These are phyloP conservation scores for Esox niger DNA, from an alignment of 2,113 vertebrate species.

Conservation along the genomic window DNA sequence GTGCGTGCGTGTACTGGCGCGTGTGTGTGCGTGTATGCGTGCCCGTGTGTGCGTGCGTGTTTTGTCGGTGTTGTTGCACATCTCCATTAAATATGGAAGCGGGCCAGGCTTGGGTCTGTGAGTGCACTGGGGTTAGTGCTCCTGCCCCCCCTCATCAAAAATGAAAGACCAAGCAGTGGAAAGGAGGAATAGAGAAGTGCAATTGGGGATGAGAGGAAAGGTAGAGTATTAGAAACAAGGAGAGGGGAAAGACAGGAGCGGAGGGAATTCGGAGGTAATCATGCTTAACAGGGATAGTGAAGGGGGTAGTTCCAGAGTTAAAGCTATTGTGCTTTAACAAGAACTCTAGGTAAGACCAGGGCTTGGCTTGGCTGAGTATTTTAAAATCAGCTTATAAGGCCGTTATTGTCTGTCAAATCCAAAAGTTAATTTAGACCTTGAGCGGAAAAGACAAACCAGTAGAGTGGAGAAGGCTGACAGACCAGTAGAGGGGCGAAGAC, in stretches of 20 bases:
- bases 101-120: slow-evolving; percentile 55
- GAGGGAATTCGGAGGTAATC: background rate
- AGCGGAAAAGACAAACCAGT: background rate
- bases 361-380: background rate
- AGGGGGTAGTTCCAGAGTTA: background rate
- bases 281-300: background rate
- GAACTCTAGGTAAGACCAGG: background rate
- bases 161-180: slow-evolving; percentile 59
- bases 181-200: slow-evolving; percentile 19
- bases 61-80: slow-evolving; percentile 72
- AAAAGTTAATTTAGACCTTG: background rate
- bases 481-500: too few species aligned
- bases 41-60: slow-evolving; percentile 31
- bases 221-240: slow-evolving; percentile 29
- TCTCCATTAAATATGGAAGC: slow-evolving; percentile 78
- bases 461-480: slow-evolving; percentile 47
- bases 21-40: slow-evolving; percentile 23
- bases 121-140: slow-evolving; percentile 65
- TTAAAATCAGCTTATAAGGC: background rate
- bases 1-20: slow-evolving; percentile 16
- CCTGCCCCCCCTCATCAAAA: slow-evolving; percentile 76
- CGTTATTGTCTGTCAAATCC: background rate
- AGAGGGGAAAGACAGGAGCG: too few species aligned
- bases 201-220: slow-evolving; percentile 2
- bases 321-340: background rate